Conservation (phyloP, 2,797 vertebrate genomes). For the Lithobates pipiens region DNA sequence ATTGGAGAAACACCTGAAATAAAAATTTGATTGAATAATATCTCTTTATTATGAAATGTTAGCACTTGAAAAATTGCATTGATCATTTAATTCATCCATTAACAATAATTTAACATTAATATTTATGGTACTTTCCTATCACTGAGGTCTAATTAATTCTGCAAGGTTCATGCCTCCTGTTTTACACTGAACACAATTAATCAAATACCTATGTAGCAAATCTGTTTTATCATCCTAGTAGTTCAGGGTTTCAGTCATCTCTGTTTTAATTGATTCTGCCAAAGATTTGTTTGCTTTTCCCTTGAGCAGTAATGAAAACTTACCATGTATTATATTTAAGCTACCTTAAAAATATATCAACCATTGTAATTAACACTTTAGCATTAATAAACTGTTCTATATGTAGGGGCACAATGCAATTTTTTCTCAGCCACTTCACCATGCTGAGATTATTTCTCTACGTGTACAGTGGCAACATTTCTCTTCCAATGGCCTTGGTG, state of each 20-base stretch:
- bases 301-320: background rate
- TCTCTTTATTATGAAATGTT: conserved; percentile 2
- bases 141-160: conserved; percentile 4
- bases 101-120: conserved; percentile 4
- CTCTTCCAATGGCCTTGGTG: background rate
- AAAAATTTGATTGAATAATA: conserved; percentile 4
- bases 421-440: background rate
- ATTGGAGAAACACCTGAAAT: background rate
- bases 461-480: too few species aligned
- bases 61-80: conserved; percentile 10
- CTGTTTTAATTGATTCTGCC: conserved; percentile 5
- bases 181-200: background rate
- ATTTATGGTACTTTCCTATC: conserved; percentile 2
- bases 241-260: conserved; percentile 1
- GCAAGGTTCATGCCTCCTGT: background rate
- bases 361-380: background rate
- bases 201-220: conserved; percentile 2
- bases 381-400: background rate
- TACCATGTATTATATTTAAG: background rate
- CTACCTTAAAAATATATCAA: background rate
- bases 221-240: background rate
- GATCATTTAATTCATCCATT: background rate
- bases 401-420: too few species aligned
- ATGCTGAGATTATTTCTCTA: background rate
- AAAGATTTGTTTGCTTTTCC: background rate